Percentiles rank a stretch among this genome's conserved stretches.
These are phyloP conservation scores for Phenacoccus solenopsis DNA, from an alignment of 1,140 invertebrate genomes.

Conservation along the genomic window DNA sequence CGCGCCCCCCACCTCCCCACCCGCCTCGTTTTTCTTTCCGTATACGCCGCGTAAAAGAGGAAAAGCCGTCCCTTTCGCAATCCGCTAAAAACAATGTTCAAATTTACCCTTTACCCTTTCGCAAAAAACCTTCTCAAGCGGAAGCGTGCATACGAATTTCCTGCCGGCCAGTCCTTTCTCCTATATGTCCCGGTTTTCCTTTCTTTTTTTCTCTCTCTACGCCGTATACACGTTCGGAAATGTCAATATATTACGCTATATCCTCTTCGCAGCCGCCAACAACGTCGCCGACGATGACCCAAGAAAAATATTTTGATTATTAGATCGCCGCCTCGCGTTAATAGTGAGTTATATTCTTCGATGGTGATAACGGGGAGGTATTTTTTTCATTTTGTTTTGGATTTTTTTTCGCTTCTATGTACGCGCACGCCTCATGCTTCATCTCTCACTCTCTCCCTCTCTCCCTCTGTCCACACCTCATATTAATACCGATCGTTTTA, in stretches of 20 bases:
- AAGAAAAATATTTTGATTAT: too few relatives aligned
- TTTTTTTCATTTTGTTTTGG: too few relatives aligned
- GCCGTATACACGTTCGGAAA: too few relatives aligned
- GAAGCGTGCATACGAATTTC: neutral
- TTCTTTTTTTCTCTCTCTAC: neutral
- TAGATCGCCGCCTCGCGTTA: too few relatives aligned
- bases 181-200: too few relatives aligned
- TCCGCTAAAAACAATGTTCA: conserved; percentile 1
- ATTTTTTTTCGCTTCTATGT: too few relatives aligned
- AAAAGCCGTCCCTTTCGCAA: neutral
- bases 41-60: neutral
- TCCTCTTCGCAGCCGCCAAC: neutral
- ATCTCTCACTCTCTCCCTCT: conserved; percentile 23
- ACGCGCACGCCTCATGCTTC: neutral
- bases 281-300: too few relatives aligned
- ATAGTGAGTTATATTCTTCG: too few relatives aligned
- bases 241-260: neutral
- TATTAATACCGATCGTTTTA: too few relatives aligned
- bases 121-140: neutral
- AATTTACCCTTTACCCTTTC: neutral
- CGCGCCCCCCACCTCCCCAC: conserved; percentile 8
- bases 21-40: too few relatives aligned
- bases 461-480: conserved; percentile 19
- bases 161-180: neutral
- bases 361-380: too few relatives aligned